These are phyloP conservation scores for Cairina moschata DNA, from an alignment of 2,113 vertebrate species.

Conservation along the genomic window DNA sequence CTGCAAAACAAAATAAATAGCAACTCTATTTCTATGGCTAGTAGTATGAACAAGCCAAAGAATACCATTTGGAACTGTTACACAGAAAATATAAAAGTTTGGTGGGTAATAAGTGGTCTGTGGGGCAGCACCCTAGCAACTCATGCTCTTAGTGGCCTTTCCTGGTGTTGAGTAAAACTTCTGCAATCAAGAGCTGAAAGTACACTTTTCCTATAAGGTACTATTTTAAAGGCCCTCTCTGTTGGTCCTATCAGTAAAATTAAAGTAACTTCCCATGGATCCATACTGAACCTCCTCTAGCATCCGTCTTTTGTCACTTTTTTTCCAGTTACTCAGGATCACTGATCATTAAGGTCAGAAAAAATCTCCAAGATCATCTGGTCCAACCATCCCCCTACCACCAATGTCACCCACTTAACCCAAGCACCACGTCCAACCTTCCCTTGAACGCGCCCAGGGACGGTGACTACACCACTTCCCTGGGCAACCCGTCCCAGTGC, in stretches of 20 bases:
- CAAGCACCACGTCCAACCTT: too few relatives aligned
- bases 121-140: neutral
- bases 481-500: too few relatives aligned
- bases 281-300: neutral
- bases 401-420: too few relatives aligned
- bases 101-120: neutral
- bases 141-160: neutral
- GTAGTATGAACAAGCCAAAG: neutral
- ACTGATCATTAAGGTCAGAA: neutral
- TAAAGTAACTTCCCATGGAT: neutral
- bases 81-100: neutral
- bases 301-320: neutral
- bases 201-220: neutral
- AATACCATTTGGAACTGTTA: neutral
- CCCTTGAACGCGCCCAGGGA: too few relatives aligned
- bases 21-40: neutral
- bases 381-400: too few relatives aligned
- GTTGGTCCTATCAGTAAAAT: neutral
- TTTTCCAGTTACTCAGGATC: neutral
- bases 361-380: too few relatives aligned
- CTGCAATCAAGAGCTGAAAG: neutral
- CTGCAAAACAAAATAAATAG: neutral
- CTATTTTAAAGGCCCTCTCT: neutral
- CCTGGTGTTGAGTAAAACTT: neutral
- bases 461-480: too few relatives aligned